Base-by-base conservation (phyloP, 1,140 invertebrate genomes). In the Coboldia fuscipes region DNA sequence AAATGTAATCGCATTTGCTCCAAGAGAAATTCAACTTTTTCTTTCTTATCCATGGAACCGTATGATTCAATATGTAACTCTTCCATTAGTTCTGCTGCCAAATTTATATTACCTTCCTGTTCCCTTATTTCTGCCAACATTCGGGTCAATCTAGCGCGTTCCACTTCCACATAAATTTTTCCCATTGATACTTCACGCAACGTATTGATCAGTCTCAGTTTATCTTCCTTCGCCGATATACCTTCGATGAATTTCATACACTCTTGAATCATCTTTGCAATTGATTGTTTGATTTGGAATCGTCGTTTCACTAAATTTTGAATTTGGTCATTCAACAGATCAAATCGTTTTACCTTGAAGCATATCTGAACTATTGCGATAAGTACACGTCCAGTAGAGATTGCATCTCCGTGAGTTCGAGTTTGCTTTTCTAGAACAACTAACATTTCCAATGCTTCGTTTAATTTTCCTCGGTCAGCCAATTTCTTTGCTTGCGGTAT, bases 131-230 rank as follows among this genome's bases (percentile, higher is more conserved):
- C 72, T 2, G 90, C 84, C 35, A 97, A 56, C 43, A 78, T 84
- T 46, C 88, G 73, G 16, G 90, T 97, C 2, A 97, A 60, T 35
- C 90, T 64, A 22, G 92, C 92, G 52, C 92, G 61, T 60, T 97
- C 90, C 14, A 94, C 86, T 67, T 97, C 92, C 8, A 97, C 90
- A 57, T 97, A 97, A 39, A 97, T 97, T 72, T 97, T 96, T 47
- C 90, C 90, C 59, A 88, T 86, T 6, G 89, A 96, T 4, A 96
- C 88, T 28, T 72, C 72, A 43, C 88, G 66, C 13, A 97, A 57
- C 2, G 89, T 94, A 51, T 94, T 86, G 50, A 97, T 96, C 0
- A 96, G 61, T 50, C 88, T 86, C 13, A 94, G 68, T 60, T 81
- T 79, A 1, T 70, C 73, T 43, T 89, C 82, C 50, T 80, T 81